Evolutionary conservation across 2,797 vertebrate species (phyloP), one percentile per base, ranked within the genome.

Genomic region (Takifugu ocellatus): DNA sequence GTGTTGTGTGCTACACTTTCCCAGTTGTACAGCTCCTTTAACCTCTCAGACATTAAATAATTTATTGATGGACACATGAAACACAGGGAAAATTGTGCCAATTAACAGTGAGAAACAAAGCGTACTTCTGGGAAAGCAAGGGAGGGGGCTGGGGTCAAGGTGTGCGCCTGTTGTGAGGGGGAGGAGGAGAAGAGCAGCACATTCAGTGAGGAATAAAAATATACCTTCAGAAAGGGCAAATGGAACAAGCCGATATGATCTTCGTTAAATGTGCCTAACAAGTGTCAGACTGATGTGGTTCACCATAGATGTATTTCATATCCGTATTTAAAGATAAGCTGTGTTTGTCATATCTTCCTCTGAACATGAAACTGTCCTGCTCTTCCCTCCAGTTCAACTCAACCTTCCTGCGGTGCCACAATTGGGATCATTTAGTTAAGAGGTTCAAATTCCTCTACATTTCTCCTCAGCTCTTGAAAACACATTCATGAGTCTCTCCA

Each of bases 401-500:
- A 12, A 48, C 46, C 3, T 48, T 44, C 61, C 54, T 48, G 31
- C 43, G 43, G 55, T 48, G 57, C 36, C 11, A 2, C 49, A 71
- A 77, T 70, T 48, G 56, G 45, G 56, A 69, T 61, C 6, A 79
- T 73, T 81, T 79, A 21, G 61, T 75, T 72, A 70, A 76, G 70
- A 72, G 59, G 58, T 45, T 72, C 58, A 6, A 56, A 75, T 67
- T 77, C 63, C 59, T 75, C 61, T 56, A 78, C 70, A 68, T 59
- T 65, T 75, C 67, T 72, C 61, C 72, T 43, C 49, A 65, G 63
- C 59, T 58, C 67, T 78, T 72, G 64, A 77, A 84, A 71, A 79
- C 74, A 56, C 58, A 74, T 81, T 79, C 75, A 77, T 79, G 81
- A 77, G 78, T 75, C 73, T 60, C 70, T 71, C 54, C 70, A 73